Evolutionary conservation across 2,797 vertebrate genomes (phyloP).

Genomic region (Sebastes nivosus): DNA sequence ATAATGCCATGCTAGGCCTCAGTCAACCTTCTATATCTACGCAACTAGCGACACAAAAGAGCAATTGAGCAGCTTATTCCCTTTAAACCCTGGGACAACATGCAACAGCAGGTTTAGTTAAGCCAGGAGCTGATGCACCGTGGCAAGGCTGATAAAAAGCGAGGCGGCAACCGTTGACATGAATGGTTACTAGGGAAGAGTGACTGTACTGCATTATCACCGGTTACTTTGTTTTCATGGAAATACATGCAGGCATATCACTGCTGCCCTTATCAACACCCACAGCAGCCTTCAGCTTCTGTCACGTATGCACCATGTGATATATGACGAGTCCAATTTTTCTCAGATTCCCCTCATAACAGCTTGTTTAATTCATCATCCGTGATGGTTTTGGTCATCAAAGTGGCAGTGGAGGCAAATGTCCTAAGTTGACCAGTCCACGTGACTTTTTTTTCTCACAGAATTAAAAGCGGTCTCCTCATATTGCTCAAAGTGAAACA

Average conservation of each 20-base stretch:
- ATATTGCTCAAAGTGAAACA: background rate
- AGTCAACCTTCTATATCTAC: background rate
- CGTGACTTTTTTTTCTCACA: background rate
- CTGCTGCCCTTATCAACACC: constrained; percentile 69
- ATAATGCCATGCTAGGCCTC: background rate
- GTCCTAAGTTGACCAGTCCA: background rate
- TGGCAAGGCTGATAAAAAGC: background rate
- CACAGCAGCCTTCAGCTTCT: constrained; percentile 33
- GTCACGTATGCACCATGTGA: constrained; percentile 54
- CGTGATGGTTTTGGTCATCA: background rate
- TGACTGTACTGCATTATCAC: constrained; percentile 42
- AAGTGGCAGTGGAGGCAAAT: background rate
- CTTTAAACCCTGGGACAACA: constrained; percentile 30
- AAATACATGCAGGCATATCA: constrained; percentile 64
- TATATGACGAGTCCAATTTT: background rate
- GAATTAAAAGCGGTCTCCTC: background rate
- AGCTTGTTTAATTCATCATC: background rate
- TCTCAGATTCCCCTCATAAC: background rate
- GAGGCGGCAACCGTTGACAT: background rate
- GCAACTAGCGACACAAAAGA: constrained; percentile 16
- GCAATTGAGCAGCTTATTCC: background rate
- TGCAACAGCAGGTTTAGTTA: background rate
- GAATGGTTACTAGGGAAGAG: constrained; percentile 19
- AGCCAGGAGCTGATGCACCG: background rate
- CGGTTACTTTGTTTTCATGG: constrained; percentile 67